These are phyloP conservation scores for Scomber scombrus DNA, from an alignment of 2,113 vertebrate species.

Conservation along the genomic window DNA sequence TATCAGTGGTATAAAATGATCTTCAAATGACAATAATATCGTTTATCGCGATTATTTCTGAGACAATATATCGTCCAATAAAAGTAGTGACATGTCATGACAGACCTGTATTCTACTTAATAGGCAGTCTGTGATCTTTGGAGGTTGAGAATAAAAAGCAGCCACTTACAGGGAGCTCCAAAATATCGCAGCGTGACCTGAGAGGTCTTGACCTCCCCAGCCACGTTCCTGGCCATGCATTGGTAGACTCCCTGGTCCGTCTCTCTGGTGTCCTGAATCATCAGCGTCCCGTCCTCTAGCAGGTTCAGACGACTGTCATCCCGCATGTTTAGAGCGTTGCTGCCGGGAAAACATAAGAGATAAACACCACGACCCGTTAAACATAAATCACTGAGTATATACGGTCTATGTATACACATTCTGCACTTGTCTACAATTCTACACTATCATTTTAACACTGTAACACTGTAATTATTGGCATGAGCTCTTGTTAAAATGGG, in stretches of 20 bases:
- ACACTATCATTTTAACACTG: background rate
- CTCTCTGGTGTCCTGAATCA: slow-evolving; percentile 97
- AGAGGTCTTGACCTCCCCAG: slow-evolving; percentile 96
- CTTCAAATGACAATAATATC: no score
- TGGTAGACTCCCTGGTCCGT: slow-evolving; percentile 97
- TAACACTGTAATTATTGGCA: background rate
- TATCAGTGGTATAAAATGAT: no score
- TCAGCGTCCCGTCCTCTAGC: slow-evolving; percentile 95
- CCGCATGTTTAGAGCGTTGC: slow-evolving; percentile 91
- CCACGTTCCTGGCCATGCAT: slow-evolving; percentile 98
- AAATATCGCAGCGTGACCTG: slow-evolving; percentile 96
- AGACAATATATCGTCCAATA: no score
- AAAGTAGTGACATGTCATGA: no score
- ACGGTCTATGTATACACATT: background rate
- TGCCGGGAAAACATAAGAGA: slow-evolving; percentile 26
- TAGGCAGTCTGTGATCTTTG: background rate
- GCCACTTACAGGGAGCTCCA: slow-evolving; percentile 90
- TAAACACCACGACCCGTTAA: background rate
- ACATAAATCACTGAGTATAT: background rate
- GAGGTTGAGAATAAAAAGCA: background rate
- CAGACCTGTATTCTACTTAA: background rate
- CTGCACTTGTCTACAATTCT: background rate
- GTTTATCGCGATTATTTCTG: no score
- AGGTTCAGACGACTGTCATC: slow-evolving; percentile 95
- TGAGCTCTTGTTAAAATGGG: background rate